Conservation (phyloP, 1,140 invertebrate species). For the Drosophila varians region DNA sequence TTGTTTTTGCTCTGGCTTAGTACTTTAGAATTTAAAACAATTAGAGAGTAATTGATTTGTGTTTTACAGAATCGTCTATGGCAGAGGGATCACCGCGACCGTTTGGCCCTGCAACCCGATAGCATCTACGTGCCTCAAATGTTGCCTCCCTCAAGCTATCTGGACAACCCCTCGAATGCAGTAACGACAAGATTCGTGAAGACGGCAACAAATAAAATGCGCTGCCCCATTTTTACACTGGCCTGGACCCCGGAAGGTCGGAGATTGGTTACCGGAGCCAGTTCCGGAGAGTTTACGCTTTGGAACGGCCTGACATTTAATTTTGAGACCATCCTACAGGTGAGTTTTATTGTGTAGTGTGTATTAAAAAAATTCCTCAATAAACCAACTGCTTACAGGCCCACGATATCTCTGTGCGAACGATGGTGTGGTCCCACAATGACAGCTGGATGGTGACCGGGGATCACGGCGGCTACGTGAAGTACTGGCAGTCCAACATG, state of each 20-base stretch:
- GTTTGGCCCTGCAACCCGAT: constrained; percentile 94
- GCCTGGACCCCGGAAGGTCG: constrained; percentile 99
- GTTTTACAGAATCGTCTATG: constrained; percentile 92
- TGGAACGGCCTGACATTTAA: constrained; percentile 99
- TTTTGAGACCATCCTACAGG: constrained; percentile 99
- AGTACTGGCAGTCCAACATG: constrained; percentile 99
- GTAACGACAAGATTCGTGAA: constrained; percentile 98
- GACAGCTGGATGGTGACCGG: constrained; percentile 99
- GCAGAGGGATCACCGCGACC: constrained; percentile 95
- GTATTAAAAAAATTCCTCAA: neutral
- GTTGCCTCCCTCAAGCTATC: constrained; percentile 93
- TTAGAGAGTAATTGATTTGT: neutral
- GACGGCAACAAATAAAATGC: constrained; percentile 99
- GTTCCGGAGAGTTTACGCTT: constrained; percentile 99
- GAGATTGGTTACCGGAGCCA: constrained; percentile 98
- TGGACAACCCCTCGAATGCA: constrained; percentile 98
- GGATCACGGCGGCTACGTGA: constrained; percentile 99
- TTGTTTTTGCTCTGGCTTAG: no score
- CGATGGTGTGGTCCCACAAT: constrained; percentile 99
- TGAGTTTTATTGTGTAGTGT: constrained; percentile 82
- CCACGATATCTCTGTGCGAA: constrained; percentile 98
- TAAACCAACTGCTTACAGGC: constrained; percentile 86
- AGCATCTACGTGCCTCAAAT: constrained; percentile 94
- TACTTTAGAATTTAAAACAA: no score
- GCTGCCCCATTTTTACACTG: constrained; percentile 99